phyloP scores from a whole-genome alignment of 2,888 invertebrate genomes.

The Copidosoma aretas region DNA sequence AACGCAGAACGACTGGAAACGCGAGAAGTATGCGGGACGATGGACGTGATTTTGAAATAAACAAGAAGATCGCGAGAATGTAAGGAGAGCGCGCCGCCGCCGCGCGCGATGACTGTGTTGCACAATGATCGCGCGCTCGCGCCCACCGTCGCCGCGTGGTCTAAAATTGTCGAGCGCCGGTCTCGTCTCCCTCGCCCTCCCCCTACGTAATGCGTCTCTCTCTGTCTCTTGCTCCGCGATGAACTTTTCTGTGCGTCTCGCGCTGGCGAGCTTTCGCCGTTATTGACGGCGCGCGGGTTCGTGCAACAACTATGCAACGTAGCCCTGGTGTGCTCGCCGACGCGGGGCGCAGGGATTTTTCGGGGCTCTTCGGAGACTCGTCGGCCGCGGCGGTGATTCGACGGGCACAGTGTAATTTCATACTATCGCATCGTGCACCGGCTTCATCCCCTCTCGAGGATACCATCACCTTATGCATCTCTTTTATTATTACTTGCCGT shows the following conservation, averaged over 20 bases:
- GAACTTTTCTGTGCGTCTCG: slow-evolving; percentile 31
- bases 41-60: slow-evolving; percentile 33
- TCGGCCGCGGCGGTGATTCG: too few species aligned
- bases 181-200: too few species aligned
- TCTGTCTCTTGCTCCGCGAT: slow-evolving; percentile 4
- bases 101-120: slow-evolving; percentile 16
- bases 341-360: too few species aligned
- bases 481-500: too few species aligned
- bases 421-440: too few species aligned
- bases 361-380: too few species aligned
- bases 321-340: too few species aligned
- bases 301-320: background rate
- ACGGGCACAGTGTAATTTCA: too few species aligned
- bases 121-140: slow-evolving; percentile 32
- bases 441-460: too few species aligned
- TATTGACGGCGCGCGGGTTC: slow-evolving; percentile 33
- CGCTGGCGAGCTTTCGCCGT: slow-evolving; percentile 21
- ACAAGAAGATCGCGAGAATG: slow-evolving; percentile 15
- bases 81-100: background rate
- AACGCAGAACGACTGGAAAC: slow-evolving; percentile 1
- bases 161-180: slow-evolving; percentile 35
- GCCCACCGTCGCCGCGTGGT: slow-evolving; percentile 8
- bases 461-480: too few species aligned
- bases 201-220: too few species aligned
- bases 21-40: slow-evolving; percentile 8